These are phyloP conservation scores for Turnix velox DNA, from an alignment of 2,113 vertebrate species.

Conservation along the genomic window DNA sequence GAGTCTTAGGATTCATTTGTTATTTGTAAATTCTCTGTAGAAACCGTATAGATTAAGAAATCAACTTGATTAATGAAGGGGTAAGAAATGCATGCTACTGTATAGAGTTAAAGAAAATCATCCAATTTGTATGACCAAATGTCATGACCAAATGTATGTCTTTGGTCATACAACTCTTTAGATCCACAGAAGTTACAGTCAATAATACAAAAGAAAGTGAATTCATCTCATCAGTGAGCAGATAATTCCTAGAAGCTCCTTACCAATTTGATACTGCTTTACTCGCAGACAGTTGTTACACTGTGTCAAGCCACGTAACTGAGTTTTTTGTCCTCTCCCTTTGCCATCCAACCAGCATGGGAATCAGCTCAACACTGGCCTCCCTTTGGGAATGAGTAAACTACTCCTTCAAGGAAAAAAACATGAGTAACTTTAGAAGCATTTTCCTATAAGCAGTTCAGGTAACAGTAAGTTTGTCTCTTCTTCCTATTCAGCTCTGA, in stretches of 20 bases:
- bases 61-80: not conserved
- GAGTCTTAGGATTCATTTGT: not conserved
- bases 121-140: too few species aligned
- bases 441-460: not conserved
- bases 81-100: not conserved
- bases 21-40: not conserved
- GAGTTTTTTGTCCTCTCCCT: not conserved
- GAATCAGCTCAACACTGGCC: not conserved
- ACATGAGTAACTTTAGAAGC: not conserved
- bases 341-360: not conserved
- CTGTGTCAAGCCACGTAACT: not conserved
- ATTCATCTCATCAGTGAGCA: not conserved
- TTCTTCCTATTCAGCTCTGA: not conserved
- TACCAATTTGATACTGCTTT: not conserved
- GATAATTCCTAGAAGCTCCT: not conserved
- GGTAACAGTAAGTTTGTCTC: not conserved
- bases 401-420: not conserved
- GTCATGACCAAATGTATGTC: too few species aligned
- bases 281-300: not conserved
- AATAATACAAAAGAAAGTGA: not conserved
- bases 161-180: not conserved
- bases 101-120: not conserved
- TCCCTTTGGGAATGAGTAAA: not conserved
- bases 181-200: not conserved
- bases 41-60: not conserved